phyloP scores from a whole-genome alignment of 2,113 vertebrate species.

The Lonchura striata region DNA sequence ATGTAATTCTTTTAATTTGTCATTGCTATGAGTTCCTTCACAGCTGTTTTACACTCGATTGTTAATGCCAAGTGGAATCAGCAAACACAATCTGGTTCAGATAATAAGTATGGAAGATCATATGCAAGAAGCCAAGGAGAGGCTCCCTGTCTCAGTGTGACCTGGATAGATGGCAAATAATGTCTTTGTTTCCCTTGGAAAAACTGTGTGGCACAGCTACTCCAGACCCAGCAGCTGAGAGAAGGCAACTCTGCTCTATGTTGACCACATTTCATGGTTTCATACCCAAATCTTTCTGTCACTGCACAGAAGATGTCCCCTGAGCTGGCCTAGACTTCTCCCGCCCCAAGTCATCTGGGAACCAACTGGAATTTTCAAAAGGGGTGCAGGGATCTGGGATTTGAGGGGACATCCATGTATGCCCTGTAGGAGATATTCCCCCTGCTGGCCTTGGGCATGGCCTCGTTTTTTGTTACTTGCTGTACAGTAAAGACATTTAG shows the following conservation, averaged over 20 bases:
- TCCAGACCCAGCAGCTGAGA: background rate
- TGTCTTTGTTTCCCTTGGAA: background rate
- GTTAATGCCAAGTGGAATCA: slow-evolving; percentile 36
- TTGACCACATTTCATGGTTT: background rate
- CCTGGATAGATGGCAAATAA: background rate
- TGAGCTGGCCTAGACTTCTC: background rate
- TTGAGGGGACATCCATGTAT: background rate
- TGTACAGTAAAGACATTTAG: background rate
- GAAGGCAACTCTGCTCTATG: accelerated
- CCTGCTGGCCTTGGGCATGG: background rate
- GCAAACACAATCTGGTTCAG: slow-evolving; percentile 18
- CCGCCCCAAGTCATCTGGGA: background rate
- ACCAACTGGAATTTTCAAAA: background rate
- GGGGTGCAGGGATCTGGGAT: background rate
- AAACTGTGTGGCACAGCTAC: background rate
- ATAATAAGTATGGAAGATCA: slow-evolving; percentile 30
- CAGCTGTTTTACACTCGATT: slow-evolving; percentile 15
- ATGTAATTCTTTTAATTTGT: slow-evolving; percentile 36
- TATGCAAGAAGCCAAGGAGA: background rate
- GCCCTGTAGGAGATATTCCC: background rate
- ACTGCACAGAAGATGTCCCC: background rate
- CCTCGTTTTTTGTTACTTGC: background rate
- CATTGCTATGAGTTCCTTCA: slow-evolving; percentile 17
- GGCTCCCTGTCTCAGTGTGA: background rate
- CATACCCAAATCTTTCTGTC: background rate